phyloP scores from a whole-genome alignment of 2,888 invertebrate genomes.

The Caenorhabditis afra region DNA sequence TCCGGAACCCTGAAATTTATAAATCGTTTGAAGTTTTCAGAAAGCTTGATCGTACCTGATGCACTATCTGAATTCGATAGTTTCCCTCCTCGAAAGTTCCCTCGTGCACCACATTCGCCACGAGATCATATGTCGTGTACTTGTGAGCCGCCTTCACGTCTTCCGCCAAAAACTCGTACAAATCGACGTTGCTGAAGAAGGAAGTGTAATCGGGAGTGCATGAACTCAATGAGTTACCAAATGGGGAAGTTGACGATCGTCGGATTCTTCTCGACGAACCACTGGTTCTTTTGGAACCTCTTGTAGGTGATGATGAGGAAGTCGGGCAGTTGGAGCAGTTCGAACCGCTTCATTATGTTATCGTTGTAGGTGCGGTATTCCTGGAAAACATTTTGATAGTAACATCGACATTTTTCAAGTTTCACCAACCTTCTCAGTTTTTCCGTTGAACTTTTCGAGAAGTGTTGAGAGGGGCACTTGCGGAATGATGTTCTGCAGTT shows the following conservation, averaged over 20 bases:
- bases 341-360: slow-evolving; percentile 96
- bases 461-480: slow-evolving; percentile 92
- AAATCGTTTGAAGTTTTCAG: too few relatives aligned
- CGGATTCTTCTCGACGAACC: slow-evolving; percentile 98
- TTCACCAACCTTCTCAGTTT: slow-evolving; percentile 86
- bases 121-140: slow-evolving; percentile 93
- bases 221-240: slow-evolving; percentile 83
- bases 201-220: neutral
- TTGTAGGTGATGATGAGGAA: slow-evolving; percentile 91
- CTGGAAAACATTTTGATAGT: too few relatives aligned
- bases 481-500: slow-evolving; percentile 98
- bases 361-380: slow-evolving; percentile 99
- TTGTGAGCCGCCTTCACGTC: slow-evolving; percentile 85
- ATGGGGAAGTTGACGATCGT: slow-evolving; percentile 99
- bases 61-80: slow-evolving; percentile 93
- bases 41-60: too few relatives aligned
- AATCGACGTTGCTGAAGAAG: slow-evolving; percentile 92
- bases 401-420: slow-evolving; percentile 1
- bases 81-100: slow-evolving; percentile 96
- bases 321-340: slow-evolving; percentile 88
- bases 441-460: slow-evolving; percentile 95
- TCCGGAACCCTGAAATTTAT: slow-evolving; percentile 84
- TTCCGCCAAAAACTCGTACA: slow-evolving; percentile 93
- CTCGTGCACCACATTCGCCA: slow-evolving; percentile 99
- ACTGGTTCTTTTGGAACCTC: slow-evolving; percentile 98